Evolutionary conservation across 2,797 vertebrate genomes (phyloP).

Genomic region (Syngnathus acus): DNA sequence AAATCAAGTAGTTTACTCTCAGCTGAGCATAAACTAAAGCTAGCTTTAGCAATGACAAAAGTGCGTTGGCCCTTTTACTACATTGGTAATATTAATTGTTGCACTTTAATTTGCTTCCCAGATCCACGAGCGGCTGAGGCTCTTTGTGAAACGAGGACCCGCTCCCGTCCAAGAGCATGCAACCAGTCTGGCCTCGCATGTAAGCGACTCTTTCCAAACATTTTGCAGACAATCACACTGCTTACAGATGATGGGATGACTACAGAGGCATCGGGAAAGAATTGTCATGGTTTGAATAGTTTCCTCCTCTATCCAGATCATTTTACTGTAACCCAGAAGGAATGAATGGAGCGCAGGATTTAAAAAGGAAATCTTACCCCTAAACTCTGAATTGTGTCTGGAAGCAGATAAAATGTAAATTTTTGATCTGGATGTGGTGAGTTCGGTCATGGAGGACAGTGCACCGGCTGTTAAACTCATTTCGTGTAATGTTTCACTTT

Average conservation of each 20-base stretch:
- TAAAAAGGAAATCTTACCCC: constrained; percentile 4
- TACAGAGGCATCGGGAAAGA: constrained; percentile 11
- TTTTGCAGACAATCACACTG: constrained; percentile 31
- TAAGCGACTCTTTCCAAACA: constrained; percentile 45
- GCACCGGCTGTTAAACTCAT: constrained; percentile 46
- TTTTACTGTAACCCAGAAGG: constrained; percentile 26
- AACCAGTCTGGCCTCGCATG: constrained; percentile 47
- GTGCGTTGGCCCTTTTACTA: background rate
- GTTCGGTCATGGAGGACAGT: constrained; percentile 42
- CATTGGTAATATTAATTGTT: constrained; percentile 8
- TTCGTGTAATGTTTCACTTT: constrained; percentile 52
- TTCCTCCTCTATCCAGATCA: constrained; percentile 18
- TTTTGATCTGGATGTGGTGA: constrained; percentile 14
- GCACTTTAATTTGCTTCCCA: constrained; percentile 31
- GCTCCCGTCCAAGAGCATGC: constrained; percentile 38
- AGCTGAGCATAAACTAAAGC: too few species aligned
- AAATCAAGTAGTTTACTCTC: too few species aligned
- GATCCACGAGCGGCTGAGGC: constrained; percentile 63
- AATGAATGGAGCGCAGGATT: constrained; percentile 8
- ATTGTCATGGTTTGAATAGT: constrained; percentile 16
- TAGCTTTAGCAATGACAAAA: too few species aligned
- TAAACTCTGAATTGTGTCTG: constrained; percentile 16
- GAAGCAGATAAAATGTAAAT: constrained; percentile 12
- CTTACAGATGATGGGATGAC: constrained; percentile 26
- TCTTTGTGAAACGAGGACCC: constrained; percentile 51